Evolutionary conservation across 2,113 vertebrate species (phyloP).

Genomic region (Alethe castanea): DNA sequence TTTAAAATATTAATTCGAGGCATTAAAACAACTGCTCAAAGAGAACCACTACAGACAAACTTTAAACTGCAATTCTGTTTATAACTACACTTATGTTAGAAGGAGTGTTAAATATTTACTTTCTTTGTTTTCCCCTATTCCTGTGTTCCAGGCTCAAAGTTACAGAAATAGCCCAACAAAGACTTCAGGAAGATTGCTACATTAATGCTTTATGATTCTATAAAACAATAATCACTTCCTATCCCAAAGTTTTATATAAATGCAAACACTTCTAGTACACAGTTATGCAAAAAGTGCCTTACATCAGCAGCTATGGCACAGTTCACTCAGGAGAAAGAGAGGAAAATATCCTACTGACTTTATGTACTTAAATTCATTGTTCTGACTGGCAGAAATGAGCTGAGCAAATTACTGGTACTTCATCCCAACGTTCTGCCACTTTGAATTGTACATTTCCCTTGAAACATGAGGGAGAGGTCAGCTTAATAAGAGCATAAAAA

Average conservation of each 20-base stretch:
- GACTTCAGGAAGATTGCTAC: not conserved
- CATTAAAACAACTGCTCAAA: not conserved
- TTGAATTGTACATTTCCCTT: not conserved
- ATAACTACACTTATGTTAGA: not conserved
- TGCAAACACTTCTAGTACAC: not conserved
- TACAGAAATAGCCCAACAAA: not conserved
- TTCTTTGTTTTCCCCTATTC: not conserved
- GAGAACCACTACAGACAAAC: not conserved
- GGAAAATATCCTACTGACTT: not conserved
- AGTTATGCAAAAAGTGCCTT: not conserved
- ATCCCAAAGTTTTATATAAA: not conserved
- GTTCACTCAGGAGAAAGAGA: not conserved
- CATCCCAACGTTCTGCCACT: not conserved
- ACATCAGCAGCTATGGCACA: not conserved
- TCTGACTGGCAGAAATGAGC: conserved; percentile 7
- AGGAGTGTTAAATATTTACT: not conserved
- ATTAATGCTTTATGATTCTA: not conserved
- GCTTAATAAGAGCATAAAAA: not conserved
- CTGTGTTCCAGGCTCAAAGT: not conserved
- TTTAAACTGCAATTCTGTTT: not conserved
- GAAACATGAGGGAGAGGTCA: not conserved
- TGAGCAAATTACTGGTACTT: not conserved
- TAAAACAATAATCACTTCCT: not conserved
- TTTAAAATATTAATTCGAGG: not conserved
- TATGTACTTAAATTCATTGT: not conserved